Evolutionary conservation across 1,140 invertebrate genomes (phyloP).

Genomic region (Ceratosolen fusciceps): DNA sequence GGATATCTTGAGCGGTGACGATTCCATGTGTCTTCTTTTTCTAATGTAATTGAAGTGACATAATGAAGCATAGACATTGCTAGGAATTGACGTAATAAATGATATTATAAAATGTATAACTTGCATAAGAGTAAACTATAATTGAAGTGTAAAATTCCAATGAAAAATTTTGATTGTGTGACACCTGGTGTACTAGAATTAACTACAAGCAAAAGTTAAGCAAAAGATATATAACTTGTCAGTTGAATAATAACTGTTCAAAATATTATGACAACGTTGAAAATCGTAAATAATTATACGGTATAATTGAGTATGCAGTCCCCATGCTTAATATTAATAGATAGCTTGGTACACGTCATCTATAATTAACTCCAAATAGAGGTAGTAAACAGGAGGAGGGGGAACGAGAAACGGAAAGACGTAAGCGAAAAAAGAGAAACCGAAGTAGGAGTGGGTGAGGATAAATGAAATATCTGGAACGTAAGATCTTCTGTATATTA

Average conservation of each 20-base stretch:
- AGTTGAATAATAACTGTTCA: neutral
- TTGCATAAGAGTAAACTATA: neutral
- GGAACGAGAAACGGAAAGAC: too few relatives aligned
- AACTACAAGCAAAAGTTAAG: neutral
- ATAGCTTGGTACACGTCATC: neutral
- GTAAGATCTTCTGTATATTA: too few relatives aligned
- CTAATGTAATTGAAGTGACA: neutral
- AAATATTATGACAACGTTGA: neutral
- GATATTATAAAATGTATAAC: neutral
- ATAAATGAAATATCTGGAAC: too few relatives aligned
- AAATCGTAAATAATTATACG: neutral
- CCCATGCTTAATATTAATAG: neutral
- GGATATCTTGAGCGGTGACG: neutral
- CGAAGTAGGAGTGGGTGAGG: too few relatives aligned
- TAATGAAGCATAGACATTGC: neutral
- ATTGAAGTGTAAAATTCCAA: neutral
- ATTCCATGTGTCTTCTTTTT: neutral
- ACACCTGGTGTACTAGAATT: neutral
- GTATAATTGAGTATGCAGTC: neutral
- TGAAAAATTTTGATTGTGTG: neutral
- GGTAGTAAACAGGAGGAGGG: too few relatives aligned
- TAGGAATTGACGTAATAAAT: neutral
- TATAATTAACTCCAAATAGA: too few relatives aligned
- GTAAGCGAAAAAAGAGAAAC: too few relatives aligned
- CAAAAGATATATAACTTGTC: neutral